A percentile compares a stretch with the other conserved stretches of the same genome.
Conservation (phyloP, 2,113 vertebrate genomes). For the Engraulis encrasicolus region DNA sequence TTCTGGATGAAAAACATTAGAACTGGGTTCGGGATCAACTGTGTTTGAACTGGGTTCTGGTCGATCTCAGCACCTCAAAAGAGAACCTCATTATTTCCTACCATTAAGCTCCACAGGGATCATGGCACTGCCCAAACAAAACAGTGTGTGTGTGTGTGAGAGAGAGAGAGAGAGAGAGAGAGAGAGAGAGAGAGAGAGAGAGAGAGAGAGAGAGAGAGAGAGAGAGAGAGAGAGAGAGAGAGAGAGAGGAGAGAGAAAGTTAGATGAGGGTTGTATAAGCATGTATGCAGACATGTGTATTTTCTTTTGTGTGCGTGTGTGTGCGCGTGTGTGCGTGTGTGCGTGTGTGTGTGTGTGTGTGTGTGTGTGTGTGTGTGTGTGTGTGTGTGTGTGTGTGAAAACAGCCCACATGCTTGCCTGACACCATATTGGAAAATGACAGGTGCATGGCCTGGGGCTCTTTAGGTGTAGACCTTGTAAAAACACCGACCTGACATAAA, state of each 20-base stretch:
- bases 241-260: too few relatives aligned
- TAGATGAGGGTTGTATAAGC: too few relatives aligned
- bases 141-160: neutral
- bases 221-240: too few relatives aligned
- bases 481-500: conserved; percentile 1
- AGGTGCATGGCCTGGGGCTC: conserved; percentile 50
- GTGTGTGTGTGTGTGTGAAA: conserved; percentile 8
- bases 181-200: neutral
- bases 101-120: neutral
- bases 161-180: too few relatives aligned
- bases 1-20: neutral
- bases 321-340: neutral
- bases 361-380: neutral
- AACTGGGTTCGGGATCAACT: neutral
- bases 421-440: conserved; percentile 41
- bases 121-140: neutral
- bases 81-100: neutral
- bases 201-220: too few relatives aligned
- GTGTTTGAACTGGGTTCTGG: neutral
- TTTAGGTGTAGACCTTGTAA: conserved; percentile 35
- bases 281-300: too few relatives aligned
- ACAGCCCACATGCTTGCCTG: conserved; percentile 32
- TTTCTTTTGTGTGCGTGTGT: neutral
- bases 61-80: neutral
- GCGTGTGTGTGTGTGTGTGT: neutral